Percentiles rank a stretch among this genome's conserved stretches.
These are phyloP conservation scores for Morinoia aosen DNA, from an alignment of 2,888 invertebrate genomes.

Conservation along the genomic window DNA sequence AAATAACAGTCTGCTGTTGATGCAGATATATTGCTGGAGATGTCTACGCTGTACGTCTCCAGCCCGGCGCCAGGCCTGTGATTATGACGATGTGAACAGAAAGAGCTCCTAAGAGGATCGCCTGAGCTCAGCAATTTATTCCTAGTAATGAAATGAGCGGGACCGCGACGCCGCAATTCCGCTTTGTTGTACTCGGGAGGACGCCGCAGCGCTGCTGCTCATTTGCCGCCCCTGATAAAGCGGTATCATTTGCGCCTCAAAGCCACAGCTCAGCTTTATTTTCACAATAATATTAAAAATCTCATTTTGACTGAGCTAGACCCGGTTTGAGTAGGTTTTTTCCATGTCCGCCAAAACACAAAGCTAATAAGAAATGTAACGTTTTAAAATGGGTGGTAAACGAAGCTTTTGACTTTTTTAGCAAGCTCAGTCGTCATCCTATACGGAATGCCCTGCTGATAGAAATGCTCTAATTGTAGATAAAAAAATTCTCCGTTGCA, in stretches of 20 bases:
- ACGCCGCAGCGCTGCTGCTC: background rate
- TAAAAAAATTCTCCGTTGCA: too few relatives aligned
- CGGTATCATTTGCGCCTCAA: background rate
- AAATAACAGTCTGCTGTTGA: background rate
- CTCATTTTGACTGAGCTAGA: background rate
- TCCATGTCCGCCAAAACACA: too few relatives aligned
- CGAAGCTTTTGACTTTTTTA: background rate
- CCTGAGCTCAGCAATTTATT: slow-evolving; percentile 13
- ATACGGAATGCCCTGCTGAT: too few relatives aligned
- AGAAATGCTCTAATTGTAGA: too few relatives aligned
- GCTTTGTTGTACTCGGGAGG: slow-evolving; percentile 42
- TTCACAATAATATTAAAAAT: background rate
- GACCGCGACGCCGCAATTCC: slow-evolving; percentile 9
- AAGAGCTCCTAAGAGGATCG: slow-evolving; percentile 36
- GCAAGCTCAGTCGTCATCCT: background rate
- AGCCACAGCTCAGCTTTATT: background rate
- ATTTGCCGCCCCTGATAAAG: slow-evolving; percentile 5
- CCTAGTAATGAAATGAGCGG: slow-evolving; percentile 4
- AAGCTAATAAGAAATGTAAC: too few relatives aligned
- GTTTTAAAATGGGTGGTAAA: background rate
- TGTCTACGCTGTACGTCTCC: background rate
- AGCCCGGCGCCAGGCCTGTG: background rate
- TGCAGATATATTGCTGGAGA: background rate
- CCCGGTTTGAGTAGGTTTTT: too few relatives aligned
- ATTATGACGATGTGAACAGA: slow-evolving; percentile 3